These are phyloP conservation scores for Dipus sagitta DNA, from an alignment of 2,797 vertebrate genomes.

Conservation along the genomic window DNA sequence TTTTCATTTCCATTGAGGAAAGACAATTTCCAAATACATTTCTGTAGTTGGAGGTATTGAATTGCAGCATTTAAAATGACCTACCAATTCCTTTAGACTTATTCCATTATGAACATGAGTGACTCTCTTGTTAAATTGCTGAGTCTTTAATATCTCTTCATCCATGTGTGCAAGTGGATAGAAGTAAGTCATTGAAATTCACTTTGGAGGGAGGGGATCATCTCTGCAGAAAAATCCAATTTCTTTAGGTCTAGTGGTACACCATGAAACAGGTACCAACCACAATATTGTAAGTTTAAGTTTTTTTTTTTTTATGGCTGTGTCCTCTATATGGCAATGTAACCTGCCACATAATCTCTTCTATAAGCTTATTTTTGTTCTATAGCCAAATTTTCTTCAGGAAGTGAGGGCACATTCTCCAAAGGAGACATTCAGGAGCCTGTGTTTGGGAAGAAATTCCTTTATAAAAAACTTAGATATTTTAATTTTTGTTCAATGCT, in stretches of 20 bases:
- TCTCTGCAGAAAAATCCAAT: background rate
- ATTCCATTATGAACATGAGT: background rate
- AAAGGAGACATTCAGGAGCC: background rate
- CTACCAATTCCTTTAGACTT: background rate
- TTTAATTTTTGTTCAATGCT: too few relatives aligned
- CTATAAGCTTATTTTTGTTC: too few relatives aligned
- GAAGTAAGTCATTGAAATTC: background rate
- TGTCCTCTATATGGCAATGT: background rate
- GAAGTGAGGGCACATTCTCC: background rate
- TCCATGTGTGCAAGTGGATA: background rate
- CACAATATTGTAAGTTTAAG: background rate
- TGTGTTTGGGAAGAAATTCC: too few relatives aligned
- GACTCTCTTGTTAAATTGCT: background rate
- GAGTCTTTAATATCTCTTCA: background rate
- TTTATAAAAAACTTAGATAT: too few relatives aligned
- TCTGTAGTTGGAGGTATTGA: background rate
- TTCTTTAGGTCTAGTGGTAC: background rate
- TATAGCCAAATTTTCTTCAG: background rate
- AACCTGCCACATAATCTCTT: background rate
- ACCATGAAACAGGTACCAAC: background rate
- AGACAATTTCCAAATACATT: background rate
- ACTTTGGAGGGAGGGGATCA: rapidly evolving
- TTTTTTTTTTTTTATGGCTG: background rate
- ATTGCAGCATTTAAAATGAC: background rate
- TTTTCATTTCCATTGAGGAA: background rate